These are phyloP conservation scores for Caenorhabditis becei DNA, from an alignment of 2,888 invertebrate species.

Conservation along the genomic window DNA sequence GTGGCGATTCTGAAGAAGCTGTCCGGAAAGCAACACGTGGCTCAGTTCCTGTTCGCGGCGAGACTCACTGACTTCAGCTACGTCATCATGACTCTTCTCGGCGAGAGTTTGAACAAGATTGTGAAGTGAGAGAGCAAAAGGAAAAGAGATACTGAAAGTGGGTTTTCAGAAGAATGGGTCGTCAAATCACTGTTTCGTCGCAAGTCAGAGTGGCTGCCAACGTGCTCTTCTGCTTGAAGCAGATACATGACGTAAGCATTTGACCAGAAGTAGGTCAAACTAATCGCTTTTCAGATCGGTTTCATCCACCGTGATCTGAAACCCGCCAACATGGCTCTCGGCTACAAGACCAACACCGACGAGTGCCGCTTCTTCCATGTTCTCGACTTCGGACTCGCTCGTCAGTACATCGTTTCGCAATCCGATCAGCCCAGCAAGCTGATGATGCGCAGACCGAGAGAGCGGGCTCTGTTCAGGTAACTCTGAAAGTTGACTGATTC, in stretches of 20 bases:
- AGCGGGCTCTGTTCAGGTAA: constrained; percentile 62
- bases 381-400: constrained; percentile 75
- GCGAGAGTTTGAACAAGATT: constrained; percentile 67
- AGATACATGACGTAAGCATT: constrained; percentile 74
- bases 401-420: constrained; percentile 66
- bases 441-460: constrained; percentile 67
- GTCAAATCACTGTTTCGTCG: constrained; percentile 63
- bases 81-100: constrained; percentile 76
- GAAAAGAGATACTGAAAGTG: neutral
- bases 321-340: constrained; percentile 66
- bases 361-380: constrained; percentile 71
- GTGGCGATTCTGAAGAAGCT: constrained; percentile 65
- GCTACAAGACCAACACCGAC: constrained; percentile 33
- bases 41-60: constrained; percentile 72
- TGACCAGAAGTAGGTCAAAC: neutral
- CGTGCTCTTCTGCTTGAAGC: constrained; percentile 75
- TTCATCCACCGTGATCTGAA: constrained; percentile 75
- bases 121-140: constrained; percentile 7
- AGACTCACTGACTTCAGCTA: constrained; percentile 71
- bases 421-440: constrained; percentile 39
- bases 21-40: constrained; percentile 64
- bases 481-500: neutral
- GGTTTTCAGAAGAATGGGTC: constrained; percentile 45
- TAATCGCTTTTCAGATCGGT: constrained; percentile 58
- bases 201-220: constrained; percentile 73